Percentiles rank a stretch among this genome's conserved stretches.
Conservation (phyloP, 2,113 vertebrate genomes). For the Coracopsis vasa region DNA sequence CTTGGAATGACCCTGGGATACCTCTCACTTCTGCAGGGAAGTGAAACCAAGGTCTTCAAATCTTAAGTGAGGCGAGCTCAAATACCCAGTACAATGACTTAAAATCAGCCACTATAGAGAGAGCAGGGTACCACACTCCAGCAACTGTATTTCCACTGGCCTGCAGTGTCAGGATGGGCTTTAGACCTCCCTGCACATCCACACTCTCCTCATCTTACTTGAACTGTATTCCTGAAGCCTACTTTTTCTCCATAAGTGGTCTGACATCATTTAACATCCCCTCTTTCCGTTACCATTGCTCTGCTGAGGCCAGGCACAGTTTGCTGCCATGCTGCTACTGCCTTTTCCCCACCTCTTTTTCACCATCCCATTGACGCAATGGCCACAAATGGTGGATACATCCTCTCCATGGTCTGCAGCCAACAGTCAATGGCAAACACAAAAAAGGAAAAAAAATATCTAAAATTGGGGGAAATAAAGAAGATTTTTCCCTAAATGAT, state of each 20-base stretch:
- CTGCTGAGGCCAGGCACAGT: not conserved
- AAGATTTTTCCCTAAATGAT: not conserved
- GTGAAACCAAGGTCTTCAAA: not conserved
- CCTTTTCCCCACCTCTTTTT: not conserved
- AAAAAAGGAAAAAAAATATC: not conserved
- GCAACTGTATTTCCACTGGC: fast-evolving
- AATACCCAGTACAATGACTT: fast-evolving
- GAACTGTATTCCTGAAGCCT: not conserved
- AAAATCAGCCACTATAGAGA: not conserved
- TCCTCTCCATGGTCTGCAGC: not conserved
- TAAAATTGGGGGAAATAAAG: not conserved
- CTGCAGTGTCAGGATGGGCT: fast-evolving
- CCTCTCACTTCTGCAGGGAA: not conserved
- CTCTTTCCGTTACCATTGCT: not conserved
- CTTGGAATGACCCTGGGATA: not conserved
- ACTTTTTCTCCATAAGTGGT: not conserved
- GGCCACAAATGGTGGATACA: not conserved
- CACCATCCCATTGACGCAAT: not conserved
- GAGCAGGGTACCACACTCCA: not conserved
- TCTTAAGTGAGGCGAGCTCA: not conserved
- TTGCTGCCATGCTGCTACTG: not conserved
- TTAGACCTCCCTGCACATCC: not conserved
- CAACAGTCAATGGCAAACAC: not conserved
- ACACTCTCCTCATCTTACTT: not conserved
- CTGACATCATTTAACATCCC: not conserved